These are phyloP conservation scores for Scomberomorus guttatus DNA, from an alignment of 2,797 vertebrate species.

Conservation along the genomic window DNA sequence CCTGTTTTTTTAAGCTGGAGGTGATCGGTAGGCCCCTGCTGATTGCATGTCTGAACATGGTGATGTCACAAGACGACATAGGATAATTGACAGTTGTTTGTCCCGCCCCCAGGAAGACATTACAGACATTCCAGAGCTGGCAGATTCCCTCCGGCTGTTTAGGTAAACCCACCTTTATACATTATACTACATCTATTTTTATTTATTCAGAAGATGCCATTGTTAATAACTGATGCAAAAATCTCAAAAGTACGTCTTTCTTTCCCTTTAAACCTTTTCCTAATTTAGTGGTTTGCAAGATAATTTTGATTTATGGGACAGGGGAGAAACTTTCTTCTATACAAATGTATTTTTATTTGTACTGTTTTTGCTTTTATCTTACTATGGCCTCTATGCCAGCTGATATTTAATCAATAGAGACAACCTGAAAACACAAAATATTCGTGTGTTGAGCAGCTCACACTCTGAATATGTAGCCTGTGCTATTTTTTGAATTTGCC, in stretches of 20 bases:
- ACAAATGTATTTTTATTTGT: not conserved
- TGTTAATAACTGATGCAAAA: not conserved
- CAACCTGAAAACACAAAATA: not conserved
- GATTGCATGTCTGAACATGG: slow-evolving; percentile 61
- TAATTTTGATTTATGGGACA: not conserved
- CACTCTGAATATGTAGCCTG: not conserved
- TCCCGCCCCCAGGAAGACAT: slow-evolving; percentile 95
- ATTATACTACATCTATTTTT: not conserved
- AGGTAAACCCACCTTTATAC: slow-evolving; percentile 87
- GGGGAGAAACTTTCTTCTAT: not conserved
- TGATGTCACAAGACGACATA: slow-evolving; percentile 55
- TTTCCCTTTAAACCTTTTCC: not conserved
- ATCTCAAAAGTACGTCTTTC: not conserved
- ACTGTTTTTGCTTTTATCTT: not conserved
- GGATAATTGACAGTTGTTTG: slow-evolving; percentile 73
- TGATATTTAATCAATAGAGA: not conserved
- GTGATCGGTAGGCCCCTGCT: slow-evolving; percentile 36
- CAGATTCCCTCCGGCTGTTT: slow-evolving; percentile 94
- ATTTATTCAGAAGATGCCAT: not conserved
- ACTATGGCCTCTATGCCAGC: not conserved
- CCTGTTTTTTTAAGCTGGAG: slow-evolving; percentile 61
- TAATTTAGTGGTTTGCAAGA: not conserved
- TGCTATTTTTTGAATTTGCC: not conserved
- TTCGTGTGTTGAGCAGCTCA: not conserved
- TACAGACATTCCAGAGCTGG: slow-evolving; percentile 97